These are phyloP conservation scores for Acanthosoma haemorrhoidale DNA, from an alignment of 2,888 invertebrate species.

Conservation along the genomic window DNA sequence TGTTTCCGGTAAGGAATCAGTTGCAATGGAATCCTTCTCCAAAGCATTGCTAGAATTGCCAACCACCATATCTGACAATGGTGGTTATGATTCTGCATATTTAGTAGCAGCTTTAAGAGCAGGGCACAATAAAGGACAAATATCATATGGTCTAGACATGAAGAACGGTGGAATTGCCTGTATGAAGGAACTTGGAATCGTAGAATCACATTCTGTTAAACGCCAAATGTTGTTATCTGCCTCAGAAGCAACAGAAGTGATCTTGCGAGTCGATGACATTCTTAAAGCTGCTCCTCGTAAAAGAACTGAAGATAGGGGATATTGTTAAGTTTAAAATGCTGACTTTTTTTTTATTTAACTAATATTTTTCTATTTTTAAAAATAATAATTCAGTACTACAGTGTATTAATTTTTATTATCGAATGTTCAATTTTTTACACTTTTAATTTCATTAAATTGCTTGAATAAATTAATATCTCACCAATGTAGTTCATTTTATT, in stretches of 20 bases:
- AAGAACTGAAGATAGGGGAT: slow-evolving; percentile 79
- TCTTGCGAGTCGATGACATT: slow-evolving; percentile 95
- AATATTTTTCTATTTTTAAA: not conserved
- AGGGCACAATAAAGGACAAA: slow-evolving; percentile 75
- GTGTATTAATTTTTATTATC: not conserved
- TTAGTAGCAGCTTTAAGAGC: slow-evolving; percentile 88
- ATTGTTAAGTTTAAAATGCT: slow-evolving; percentile 56
- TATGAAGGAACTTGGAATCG: slow-evolving; percentile 86
- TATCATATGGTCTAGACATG: slow-evolving; percentile 78
- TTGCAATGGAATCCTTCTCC: slow-evolving; percentile 94
- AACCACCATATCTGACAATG: slow-evolving; percentile 96
- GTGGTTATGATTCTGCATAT: slow-evolving; percentile 95
- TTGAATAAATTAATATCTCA: slow-evolving; percentile 1
- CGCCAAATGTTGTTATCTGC: slow-evolving; percentile 91
- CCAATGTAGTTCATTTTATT: no score
- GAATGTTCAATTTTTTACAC: not conserved
- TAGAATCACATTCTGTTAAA: slow-evolving; percentile 96
- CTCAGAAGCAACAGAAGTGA: slow-evolving; percentile 97
- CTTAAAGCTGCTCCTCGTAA: slow-evolving; percentile 85
- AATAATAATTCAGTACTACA: not conserved
- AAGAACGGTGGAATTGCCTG: slow-evolving; percentile 78
- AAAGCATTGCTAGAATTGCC: slow-evolving; percentile 84
- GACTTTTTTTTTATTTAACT: not conserved
- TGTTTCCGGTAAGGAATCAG: slow-evolving; percentile 93
- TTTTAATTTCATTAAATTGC: not conserved